Conservation (phyloP, 2,888 invertebrate genomes). For the Noctua comes region DNA sequence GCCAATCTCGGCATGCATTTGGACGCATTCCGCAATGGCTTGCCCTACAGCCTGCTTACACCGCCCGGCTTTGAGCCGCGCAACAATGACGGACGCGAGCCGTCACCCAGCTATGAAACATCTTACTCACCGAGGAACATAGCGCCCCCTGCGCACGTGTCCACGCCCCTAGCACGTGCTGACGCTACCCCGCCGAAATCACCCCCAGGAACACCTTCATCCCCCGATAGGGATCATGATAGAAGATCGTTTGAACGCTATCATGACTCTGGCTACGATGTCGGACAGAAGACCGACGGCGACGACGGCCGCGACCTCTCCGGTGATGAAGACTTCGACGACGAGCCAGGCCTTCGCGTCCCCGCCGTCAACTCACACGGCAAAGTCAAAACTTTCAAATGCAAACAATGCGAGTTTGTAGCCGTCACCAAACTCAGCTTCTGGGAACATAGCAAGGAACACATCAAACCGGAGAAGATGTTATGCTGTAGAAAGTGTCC, state of each 20-base stretch:
- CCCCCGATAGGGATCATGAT: constrained; percentile 80
- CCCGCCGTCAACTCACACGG: constrained; percentile 94
- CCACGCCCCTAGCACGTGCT: constrained; percentile 81
- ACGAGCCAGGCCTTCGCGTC: constrained; percentile 91
- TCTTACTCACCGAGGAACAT: constrained; percentile 81
- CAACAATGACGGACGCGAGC: constrained; percentile 78
- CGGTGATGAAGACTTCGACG: constrained; percentile 88
- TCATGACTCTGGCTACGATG: constrained; percentile 89
- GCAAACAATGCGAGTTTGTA: constrained; percentile 97
- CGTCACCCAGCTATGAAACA: constrained; percentile 80
- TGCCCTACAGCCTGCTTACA: constrained; percentile 91
- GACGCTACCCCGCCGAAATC: constrained; percentile 88
- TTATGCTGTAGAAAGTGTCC: constrained; percentile 97
- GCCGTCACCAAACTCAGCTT: constrained; percentile 97
- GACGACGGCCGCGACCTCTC: constrained; percentile 88
- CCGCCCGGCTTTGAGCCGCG: constrained; percentile 90
- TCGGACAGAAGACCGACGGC: constrained; percentile 77
- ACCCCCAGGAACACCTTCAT: constrained; percentile 81
- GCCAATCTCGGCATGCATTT: constrained; percentile 86
- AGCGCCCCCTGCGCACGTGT: constrained; percentile 81
- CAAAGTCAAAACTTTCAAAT: constrained; percentile 96
- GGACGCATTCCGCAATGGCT: constrained; percentile 82
- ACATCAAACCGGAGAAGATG: constrained; percentile 98
- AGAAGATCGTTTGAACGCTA: constrained; percentile 84
- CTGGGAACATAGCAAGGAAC: constrained; percentile 97